Percentiles rank a stretch among this genome's conserved stretches.
phyloP scores from a whole-genome alignment of 2,888 invertebrate genomes.

The Cantharis rustica region DNA sequence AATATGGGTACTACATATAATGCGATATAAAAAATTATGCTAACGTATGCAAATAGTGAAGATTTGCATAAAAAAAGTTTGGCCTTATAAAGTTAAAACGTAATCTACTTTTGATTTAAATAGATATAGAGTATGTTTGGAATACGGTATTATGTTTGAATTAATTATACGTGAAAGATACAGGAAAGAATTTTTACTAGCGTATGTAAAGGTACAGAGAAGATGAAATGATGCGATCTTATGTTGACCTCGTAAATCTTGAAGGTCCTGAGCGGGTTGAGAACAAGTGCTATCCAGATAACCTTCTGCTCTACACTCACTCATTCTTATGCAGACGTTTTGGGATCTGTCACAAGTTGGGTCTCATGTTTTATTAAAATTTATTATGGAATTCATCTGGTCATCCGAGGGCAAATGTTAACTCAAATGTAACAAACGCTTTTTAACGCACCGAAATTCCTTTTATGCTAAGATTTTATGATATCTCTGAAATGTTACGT shows the following conservation, averaged over 20 bases:
- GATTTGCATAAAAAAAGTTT: conserved; percentile 1
- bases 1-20: background rate
- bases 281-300: conserved; percentile 54
- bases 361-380: conserved; percentile 34
- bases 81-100: background rate
- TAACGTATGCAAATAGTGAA: background rate
- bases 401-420: conserved; percentile 18
- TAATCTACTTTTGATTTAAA: background rate
- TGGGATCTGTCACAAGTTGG: conserved; percentile 46
- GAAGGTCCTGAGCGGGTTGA: conserved; percentile 47
- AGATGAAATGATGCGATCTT: conserved; percentile 49
- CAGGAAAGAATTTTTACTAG: conserved; percentile 3
- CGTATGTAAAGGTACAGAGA: background rate
- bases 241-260: conserved; percentile 52
- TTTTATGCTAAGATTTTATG: background rate
- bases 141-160: background rate
- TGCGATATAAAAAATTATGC: background rate
- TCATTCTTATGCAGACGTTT: conserved; percentile 51
- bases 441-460: background rate
- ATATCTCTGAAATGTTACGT: background rate
- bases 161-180: background rate
- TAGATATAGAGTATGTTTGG: background rate
- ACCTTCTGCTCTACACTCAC: conserved; percentile 50
- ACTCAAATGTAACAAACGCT: conserved; percentile 5
- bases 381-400: conserved; percentile 26